Conservation (phyloP, 2,797 vertebrate species). For the Garrulus glandarius region DNA sequence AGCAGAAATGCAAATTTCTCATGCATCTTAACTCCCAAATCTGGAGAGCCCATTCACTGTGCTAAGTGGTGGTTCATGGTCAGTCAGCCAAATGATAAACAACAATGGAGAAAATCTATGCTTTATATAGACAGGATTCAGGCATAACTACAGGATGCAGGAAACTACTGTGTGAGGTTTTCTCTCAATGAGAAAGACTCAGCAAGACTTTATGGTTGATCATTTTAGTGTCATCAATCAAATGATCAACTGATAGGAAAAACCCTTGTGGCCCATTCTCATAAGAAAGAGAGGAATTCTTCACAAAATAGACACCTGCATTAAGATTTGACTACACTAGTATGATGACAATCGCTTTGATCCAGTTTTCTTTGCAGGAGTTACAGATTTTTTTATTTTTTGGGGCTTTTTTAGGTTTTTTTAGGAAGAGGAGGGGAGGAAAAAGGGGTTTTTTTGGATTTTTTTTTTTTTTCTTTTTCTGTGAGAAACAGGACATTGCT, state of each 20-base stretch:
- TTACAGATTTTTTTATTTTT: neutral
- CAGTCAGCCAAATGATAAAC: neutral
- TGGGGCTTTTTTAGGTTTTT: neutral
- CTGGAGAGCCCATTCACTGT: neutral
- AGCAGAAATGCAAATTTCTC: neutral
- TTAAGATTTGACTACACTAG: neutral
- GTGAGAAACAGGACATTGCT: neutral
- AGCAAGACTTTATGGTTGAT: neutral
- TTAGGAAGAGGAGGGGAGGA: neutral
- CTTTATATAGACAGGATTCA: neutral
- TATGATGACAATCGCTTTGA: neutral
- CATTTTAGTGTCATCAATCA: neutral
- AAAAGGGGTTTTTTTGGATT: rapidly evolving
- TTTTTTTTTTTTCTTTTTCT: neutral
- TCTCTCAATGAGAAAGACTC: neutral
- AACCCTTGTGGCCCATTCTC: neutral
- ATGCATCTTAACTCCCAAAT: neutral
- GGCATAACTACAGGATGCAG: neutral
- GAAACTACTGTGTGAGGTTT: neutral
- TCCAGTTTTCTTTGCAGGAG: neutral
- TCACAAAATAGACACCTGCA: neutral
- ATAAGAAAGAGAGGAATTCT: neutral
- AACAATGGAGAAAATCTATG: neutral
- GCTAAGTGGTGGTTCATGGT: neutral
- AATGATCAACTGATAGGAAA: neutral